These are phyloP conservation scores for Lathronympha strigana DNA, from an alignment of 2,888 invertebrate species.

Conservation along the genomic window DNA sequence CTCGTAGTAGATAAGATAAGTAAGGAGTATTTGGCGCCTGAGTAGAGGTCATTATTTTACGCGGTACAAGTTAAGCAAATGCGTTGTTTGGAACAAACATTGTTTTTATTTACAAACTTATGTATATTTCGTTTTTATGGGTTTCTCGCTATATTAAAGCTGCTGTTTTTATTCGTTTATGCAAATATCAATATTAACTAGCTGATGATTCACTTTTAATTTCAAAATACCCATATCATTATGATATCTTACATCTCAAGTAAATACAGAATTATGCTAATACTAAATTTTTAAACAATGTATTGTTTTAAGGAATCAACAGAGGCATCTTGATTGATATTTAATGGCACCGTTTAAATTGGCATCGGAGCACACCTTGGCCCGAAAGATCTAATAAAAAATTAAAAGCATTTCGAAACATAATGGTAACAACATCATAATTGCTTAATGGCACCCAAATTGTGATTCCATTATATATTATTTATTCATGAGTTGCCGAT, in stretches of 20 bases:
- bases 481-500: slow-evolving; percentile 80
- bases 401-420: slow-evolving; percentile 81
- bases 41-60: too few relatives aligned
- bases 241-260: slow-evolving; percentile 25
- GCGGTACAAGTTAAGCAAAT: too few relatives aligned
- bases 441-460: slow-evolving; percentile 80
- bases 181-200: slow-evolving; percentile 6
- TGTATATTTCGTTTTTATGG: too few relatives aligned
- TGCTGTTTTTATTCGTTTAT: neutral
- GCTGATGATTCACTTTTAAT: slow-evolving; percentile 1
- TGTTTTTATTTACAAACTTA: too few relatives aligned
- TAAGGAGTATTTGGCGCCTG: too few relatives aligned
- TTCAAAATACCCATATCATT: slow-evolving; percentile 19
- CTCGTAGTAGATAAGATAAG: too few relatives aligned
- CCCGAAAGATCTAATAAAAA: slow-evolving; percentile 76
- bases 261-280: slow-evolving; percentile 39
- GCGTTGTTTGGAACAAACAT: too few relatives aligned
- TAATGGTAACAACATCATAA: slow-evolving; percentile 79
- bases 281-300: slow-evolving; percentile 30
- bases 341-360: slow-evolving; percentile 72
- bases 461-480: slow-evolving; percentile 73
- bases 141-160: too few relatives aligned
- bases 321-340: slow-evolving; percentile 72
- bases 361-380: slow-evolving; percentile 71
- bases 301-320: slow-evolving; percentile 36